These are phyloP conservation scores for Mylabris phalerata DNA, from an alignment of 1,140 invertebrate genomes.

Conservation along the genomic window DNA sequence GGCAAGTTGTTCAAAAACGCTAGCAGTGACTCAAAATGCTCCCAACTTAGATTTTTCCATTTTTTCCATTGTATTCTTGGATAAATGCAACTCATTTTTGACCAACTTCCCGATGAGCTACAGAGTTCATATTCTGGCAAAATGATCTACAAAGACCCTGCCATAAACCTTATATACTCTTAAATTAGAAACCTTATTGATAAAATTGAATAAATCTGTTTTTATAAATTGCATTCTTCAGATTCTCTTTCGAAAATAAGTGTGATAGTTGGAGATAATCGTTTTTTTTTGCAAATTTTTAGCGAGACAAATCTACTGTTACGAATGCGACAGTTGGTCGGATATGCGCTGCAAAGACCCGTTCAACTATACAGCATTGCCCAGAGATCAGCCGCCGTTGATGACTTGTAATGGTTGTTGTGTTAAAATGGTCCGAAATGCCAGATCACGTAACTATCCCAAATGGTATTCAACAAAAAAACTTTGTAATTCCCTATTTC, in stretches of 20 bases:
- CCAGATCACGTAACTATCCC: constrained; percentile 71
- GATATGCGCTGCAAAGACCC: constrained; percentile 84
- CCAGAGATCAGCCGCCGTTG: constrained; percentile 72
- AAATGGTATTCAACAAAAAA: neutral
- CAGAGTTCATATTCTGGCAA: no score
- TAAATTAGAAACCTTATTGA: neutral
- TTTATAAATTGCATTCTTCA: neutral
- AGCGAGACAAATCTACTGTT: constrained; percentile 84
- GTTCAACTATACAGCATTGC: constrained; percentile 84
- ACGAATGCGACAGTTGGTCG: constrained; percentile 87
- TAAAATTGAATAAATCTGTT: neutral
- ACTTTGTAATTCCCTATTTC: constrained; percentile 9
- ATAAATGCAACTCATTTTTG: no score
- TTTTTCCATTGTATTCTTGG: neutral
- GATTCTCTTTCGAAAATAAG: neutral
- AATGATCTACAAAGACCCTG: no score
- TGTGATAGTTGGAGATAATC: constrained; percentile 2
- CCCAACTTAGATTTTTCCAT: neutral
- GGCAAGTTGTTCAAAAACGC: no score
- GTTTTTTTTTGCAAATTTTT: constrained; percentile 24
- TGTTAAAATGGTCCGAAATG: constrained; percentile 88
- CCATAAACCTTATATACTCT: neutral
- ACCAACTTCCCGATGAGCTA: neutral
- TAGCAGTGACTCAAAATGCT: no score
- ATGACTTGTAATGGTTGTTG: constrained; percentile 88